Evolutionary conservation across 2,113 vertebrate genomes (phyloP).

Genomic region (Elachura formosa): DNA sequence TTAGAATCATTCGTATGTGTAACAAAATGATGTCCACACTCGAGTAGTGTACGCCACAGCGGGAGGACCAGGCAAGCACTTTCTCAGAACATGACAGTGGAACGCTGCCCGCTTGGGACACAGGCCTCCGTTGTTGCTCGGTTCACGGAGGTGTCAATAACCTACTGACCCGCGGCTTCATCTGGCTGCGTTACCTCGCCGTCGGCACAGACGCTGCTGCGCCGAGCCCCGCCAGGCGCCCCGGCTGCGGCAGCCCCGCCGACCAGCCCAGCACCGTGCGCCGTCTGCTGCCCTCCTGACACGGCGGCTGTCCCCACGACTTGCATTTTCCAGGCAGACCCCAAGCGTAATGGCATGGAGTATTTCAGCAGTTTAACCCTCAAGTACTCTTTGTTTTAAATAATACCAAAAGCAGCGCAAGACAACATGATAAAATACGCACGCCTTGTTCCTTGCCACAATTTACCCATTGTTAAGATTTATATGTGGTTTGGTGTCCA

Average conservation of each 20-base stretch:
- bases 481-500: not conserved
- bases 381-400: not conserved
- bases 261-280: too few relatives aligned
- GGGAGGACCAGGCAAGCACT: not conserved
- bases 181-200: not conserved
- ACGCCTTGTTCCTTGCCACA: not conserved
- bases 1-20: not conserved
- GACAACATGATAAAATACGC: not conserved
- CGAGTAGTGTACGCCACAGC: not conserved
- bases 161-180: not conserved
- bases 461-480: not conserved
- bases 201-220: not conserved
- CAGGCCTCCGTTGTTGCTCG: not conserved
- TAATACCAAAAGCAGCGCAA: not conserved
- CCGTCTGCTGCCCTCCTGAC: not conserved
- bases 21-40: rapidly evolving
- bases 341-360: not conserved
- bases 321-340: not conserved
- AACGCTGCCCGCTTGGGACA: not conserved
- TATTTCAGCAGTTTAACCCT: not conserved
- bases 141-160: not conserved
- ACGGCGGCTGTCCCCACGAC: rapidly evolving
- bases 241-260: too few relatives aligned
- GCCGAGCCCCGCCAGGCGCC: too few relatives aligned
- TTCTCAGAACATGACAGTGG: not conserved